Percentiles rank a stretch among this genome's conserved stretches.
These are phyloP conservation scores for Drosophila baimaii DNA, from an alignment of 1,140 invertebrate species.

Conservation along the genomic window DNA sequence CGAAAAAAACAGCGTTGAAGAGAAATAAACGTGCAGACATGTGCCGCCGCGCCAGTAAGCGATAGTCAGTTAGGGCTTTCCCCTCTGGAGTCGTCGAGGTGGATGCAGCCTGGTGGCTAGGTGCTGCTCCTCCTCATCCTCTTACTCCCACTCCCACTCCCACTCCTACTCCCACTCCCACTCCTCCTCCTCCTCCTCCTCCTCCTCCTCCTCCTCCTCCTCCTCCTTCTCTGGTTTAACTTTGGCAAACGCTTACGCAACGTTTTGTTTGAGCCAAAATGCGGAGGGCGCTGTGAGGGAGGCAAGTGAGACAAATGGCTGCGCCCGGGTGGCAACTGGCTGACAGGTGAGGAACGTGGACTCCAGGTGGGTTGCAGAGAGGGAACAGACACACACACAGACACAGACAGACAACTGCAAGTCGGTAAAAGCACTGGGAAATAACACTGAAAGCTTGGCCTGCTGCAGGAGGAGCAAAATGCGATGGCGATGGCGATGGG, in stretches of 20 bases:
- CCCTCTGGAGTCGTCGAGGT: constrained; percentile 3
- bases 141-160: no score
- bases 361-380: constrained; percentile 1
- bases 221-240: constrained; percentile 36
- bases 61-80: constrained; percentile 66
- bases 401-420: constrained; percentile 35
- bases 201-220: neutral
- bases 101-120: constrained; percentile 7
- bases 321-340: constrained; percentile 57
- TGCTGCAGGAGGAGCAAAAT: neutral
- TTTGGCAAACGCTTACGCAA: constrained; percentile 78
- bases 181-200: neutral
- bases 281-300: neutral
- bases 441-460: constrained; percentile 61
- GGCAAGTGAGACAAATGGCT: constrained; percentile 45
- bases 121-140: neutral
- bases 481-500: constrained; percentile 1
- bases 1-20: constrained; percentile 18
- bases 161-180: neutral
- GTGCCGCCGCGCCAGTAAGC: constrained; percentile 63
- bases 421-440: constrained; percentile 67
- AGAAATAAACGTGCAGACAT: constrained; percentile 70
- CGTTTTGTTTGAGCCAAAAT: constrained; percentile 64
- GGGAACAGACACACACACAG: neutral
- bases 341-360: constrained; percentile 62